Evolutionary conservation across 2,888 invertebrate species (phyloP).

Genomic region (Heliconius cydno): DNA sequence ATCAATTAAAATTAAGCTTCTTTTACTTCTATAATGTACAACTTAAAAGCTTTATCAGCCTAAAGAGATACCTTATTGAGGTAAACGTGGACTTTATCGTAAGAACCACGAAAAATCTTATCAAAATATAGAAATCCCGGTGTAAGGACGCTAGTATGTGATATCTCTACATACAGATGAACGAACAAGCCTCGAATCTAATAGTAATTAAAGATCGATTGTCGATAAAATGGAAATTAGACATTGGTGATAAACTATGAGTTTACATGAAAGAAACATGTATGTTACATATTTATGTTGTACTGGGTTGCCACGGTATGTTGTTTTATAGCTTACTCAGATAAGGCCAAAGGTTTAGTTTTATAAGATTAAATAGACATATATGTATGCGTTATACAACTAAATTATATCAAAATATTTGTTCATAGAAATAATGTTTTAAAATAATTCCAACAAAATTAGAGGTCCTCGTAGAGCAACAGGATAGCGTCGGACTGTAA

Average conservation of each 20-base stretch:
- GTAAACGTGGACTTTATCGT: neutral
- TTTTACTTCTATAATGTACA: neutral
- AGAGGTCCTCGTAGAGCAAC: neutral
- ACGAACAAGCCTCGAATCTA: neutral
- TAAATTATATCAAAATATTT: neutral
- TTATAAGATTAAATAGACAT: neutral
- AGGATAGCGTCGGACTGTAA: too few species aligned
- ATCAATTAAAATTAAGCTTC: neutral
- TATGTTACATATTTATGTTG: slow-evolving; percentile 1
- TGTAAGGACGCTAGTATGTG: neutral
- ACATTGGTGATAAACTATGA: neutral
- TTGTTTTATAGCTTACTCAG: neutral
- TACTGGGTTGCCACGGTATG: neutral
- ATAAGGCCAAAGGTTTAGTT: neutral
- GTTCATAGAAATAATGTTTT: neutral
- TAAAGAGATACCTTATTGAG: slow-evolving; percentile 4
- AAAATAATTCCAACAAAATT: neutral
- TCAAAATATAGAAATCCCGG: neutral
- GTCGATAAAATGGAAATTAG: slow-evolving; percentile 15
- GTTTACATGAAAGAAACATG: slow-evolving; percentile 2
- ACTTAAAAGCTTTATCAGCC: neutral
- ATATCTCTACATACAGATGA: slow-evolving; percentile 15
- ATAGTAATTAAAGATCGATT: neutral
- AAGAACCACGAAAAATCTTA: slow-evolving; percentile 4
- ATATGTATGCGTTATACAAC: neutral